Conservation (phyloP, 2,888 invertebrate species). For the Dolomedes plantarius region DNA sequence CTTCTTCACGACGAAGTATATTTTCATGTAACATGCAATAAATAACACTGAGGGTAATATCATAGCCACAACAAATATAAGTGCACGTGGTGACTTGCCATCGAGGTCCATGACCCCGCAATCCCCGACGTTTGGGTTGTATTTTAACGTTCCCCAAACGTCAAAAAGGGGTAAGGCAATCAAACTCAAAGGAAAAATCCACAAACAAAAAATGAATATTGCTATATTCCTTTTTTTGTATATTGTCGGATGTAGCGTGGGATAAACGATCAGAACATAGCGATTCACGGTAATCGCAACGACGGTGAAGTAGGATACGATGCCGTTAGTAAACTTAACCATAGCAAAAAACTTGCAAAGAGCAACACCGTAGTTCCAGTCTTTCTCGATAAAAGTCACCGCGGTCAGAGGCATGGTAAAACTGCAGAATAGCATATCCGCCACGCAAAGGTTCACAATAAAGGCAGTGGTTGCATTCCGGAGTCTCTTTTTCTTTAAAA, state of each 20-base stretch:
- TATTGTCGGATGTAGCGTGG: slow-evolving; percentile 76
- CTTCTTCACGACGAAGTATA: not conserved
- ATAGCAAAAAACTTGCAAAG: slow-evolving; percentile 90
- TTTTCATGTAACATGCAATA: slow-evolving; percentile 83
- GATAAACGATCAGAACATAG: slow-evolving; percentile 78
- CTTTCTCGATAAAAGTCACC: slow-evolving; percentile 85
- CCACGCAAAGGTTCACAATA: slow-evolving; percentile 88
- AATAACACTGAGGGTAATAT: slow-evolving; percentile 89
- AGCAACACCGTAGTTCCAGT: slow-evolving; percentile 86
- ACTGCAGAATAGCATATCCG: slow-evolving; percentile 89
- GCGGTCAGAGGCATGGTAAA: slow-evolving; percentile 90
- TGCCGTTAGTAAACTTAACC: slow-evolving; percentile 92
- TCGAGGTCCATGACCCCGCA: slow-evolving; percentile 89
- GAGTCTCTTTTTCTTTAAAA: slow-evolving; percentile 85
- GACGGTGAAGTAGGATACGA: slow-evolving; percentile 90
- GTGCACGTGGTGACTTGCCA: slow-evolving; percentile 83
- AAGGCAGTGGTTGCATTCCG: slow-evolving; percentile 91
- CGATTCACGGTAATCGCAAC: slow-evolving; percentile 92
- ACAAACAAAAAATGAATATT: slow-evolving; percentile 86
- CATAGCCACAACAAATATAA: slow-evolving; percentile 88
- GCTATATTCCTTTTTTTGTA: slow-evolving; percentile 84
- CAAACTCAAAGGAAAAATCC: slow-evolving; percentile 81
- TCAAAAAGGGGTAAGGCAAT: slow-evolving; percentile 87
- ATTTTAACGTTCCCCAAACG: slow-evolving; percentile 89
- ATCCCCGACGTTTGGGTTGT: slow-evolving; percentile 87